Conservation (phyloP, 2,797 vertebrate species). For the Phalloptychus januarius region DNA sequence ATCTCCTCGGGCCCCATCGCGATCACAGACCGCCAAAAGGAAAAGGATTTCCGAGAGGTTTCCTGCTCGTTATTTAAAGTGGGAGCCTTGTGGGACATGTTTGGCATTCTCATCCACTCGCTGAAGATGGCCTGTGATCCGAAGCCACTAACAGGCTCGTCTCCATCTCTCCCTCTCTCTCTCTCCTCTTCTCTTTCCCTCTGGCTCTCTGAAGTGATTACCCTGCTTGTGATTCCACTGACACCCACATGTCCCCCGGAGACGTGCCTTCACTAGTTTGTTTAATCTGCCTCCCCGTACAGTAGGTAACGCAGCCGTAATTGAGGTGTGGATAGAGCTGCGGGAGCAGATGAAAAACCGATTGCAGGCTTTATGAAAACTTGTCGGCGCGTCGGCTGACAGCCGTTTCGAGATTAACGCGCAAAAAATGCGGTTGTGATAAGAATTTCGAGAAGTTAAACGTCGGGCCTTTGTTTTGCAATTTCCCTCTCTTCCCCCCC, state of each 20-base stretch:
- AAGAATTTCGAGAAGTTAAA: conserved; percentile 32
- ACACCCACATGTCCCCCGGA: conserved; percentile 79
- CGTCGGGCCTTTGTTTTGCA: conserved; percentile 32
- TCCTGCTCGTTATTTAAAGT: conserved; percentile 75
- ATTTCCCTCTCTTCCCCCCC: conserved; percentile 17
- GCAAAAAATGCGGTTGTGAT: conserved; percentile 40
- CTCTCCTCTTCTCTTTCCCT: conserved; percentile 62
- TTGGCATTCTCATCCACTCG: conserved; percentile 81
- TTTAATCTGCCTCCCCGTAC: conserved; percentile 79
- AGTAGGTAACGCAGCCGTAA: conserved; percentile 74
- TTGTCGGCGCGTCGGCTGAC: conserved; percentile 37
- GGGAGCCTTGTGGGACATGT: conserved; percentile 76
- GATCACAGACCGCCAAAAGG: conserved; percentile 76
- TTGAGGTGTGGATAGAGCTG: conserved; percentile 76
- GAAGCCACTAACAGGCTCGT: conserved; percentile 75
- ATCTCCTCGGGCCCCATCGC: conserved; percentile 70
- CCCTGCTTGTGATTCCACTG: conserved; percentile 80
- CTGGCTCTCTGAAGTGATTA: conserved; percentile 82
- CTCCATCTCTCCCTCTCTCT: conserved; percentile 47
- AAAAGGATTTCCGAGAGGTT: conserved; percentile 80
- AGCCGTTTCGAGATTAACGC: conserved; percentile 30
- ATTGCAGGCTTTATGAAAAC: conserved; percentile 61
- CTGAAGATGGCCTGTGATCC: conserved; percentile 80
- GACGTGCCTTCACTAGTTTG: conserved; percentile 77
- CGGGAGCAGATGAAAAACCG: conserved; percentile 65